Evolutionary conservation across 2,888 invertebrate species (phyloP).

Genomic region (Chaetoderma sp.): DNA sequence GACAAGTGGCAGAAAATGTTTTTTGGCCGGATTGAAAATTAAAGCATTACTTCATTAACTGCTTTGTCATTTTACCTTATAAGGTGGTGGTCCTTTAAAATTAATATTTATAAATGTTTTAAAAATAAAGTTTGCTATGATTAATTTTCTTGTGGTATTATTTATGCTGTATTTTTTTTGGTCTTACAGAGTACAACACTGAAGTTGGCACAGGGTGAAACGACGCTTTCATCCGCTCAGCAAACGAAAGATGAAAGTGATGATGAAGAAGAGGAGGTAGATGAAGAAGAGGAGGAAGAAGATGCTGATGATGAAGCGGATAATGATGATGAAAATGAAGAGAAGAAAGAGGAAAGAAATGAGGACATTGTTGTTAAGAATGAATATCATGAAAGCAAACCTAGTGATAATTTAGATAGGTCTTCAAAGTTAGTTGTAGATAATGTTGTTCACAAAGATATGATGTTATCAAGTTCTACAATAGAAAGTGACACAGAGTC

Average conservation of each 20-base stretch:
- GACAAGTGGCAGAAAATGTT: too few relatives aligned
- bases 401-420: background rate
- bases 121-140: too few relatives aligned
- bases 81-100: background rate
- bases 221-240: too few relatives aligned
- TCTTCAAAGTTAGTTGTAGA: background rate
- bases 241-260: slow-evolving; percentile 37
- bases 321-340: slow-evolving; percentile 27
- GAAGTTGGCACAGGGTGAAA: too few relatives aligned
- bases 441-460: background rate
- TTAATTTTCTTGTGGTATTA: background rate
- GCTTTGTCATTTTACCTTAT: too few relatives aligned
- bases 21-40: too few relatives aligned
- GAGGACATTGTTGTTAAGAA: background rate
- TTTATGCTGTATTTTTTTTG: background rate
- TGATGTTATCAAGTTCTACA: background rate
- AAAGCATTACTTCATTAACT: too few relatives aligned
- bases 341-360: background rate
- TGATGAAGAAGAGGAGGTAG: slow-evolving; percentile 40
- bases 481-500: background rate
- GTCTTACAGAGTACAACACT: slow-evolving; percentile 49
- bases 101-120: background rate
- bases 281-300: slow-evolving; percentile 33
- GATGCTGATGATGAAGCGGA: slow-evolving; percentile 39
- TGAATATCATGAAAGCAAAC: background rate